These are phyloP conservation scores for Centropus bengalensis DNA, from an alignment of 2,113 vertebrate species.

Conservation along the genomic window DNA sequence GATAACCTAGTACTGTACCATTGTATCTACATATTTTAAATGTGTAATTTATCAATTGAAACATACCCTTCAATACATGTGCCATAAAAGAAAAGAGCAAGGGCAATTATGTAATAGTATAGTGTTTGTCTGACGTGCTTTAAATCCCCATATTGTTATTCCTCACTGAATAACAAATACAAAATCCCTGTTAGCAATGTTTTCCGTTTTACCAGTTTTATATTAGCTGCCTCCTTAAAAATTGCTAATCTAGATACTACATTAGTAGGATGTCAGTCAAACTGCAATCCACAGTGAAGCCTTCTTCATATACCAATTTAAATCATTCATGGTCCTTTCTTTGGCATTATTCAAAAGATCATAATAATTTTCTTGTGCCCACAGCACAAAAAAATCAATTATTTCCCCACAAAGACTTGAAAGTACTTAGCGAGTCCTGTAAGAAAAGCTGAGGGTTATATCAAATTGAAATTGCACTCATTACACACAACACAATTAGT, in stretches of 20 bases:
- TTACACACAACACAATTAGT: conserved; percentile 99
- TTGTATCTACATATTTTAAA: conserved; percentile 75
- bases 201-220: conserved; percentile 80
- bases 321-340: conserved; percentile 99
- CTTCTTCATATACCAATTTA: conserved; percentile 99
- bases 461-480: conserved; percentile 99
- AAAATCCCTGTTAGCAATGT: conserved; percentile 73
- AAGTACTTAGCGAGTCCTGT: conserved; percentile 99
- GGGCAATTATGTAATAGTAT: conserved; percentile 78
- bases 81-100: conserved; percentile 72
- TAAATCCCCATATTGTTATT: conserved; percentile 76
- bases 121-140: conserved; percentile 74
- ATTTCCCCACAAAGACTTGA: conserved; percentile 99
- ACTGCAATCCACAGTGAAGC: conserved; percentile 89
- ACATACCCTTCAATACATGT: conserved; percentile 73
- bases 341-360: conserved; percentile 99
- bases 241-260: conserved; percentile 92
- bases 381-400: conserved; percentile 99
- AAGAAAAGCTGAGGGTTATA: conserved; percentile 99
- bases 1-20: conserved; percentile 47
- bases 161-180: conserved; percentile 72
- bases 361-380: conserved; percentile 99
- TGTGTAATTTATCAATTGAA: conserved; percentile 76
- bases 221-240: conserved; percentile 86
- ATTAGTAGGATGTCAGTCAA: conserved; percentile 97